Base-by-base conservation (phyloP, 1,140 invertebrate species). In the Pteromalus puparum region DNA sequence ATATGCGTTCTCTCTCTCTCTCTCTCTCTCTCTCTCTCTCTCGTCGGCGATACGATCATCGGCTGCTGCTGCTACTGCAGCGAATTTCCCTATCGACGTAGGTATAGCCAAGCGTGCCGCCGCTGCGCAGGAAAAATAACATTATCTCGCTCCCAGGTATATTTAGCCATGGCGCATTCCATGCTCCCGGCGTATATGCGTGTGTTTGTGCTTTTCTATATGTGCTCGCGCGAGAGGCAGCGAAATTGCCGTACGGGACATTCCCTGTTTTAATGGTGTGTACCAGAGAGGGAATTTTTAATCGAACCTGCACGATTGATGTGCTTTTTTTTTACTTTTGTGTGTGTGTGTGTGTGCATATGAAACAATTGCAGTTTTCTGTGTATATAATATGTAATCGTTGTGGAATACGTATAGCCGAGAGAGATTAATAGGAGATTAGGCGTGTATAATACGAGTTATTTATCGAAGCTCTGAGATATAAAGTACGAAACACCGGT, bases 71-170 rank as follows among this genome's bases (percentile, higher is more conserved):
- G n/a, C n/a, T n/a, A 28, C 65, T 67, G 42, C 46, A 48, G 67
- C 78, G 67, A 81, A 81, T 81, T 81, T 81, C 42, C 78, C 67
- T 81, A 81, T 81, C 42, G 78, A 81, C 67, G 67, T 24, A 6
- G 34, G 77, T 38, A 18, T 61, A 42, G 53, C 18, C 18, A 21
- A 4, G 21, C 21, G 53, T 61, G 53, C 21, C n/a, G n/a, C n/a
- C 18, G 53, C 21, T 61, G 67, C 65, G 65, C 65, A 7, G n/a
- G 78, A 81, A 81, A 81, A 81, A 81, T 81, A 81, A 81, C 78
- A 81, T 81, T 81, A 81, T 81, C 78, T 81, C 24, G 42, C 67
- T 72, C 38, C 42, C 78, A 28, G 26, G 78, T 81, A 81, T 72
- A 72, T 81, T 81, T 48, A 30, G 78, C 67, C 30, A 38, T 81